Evolutionary conservation across 2,113 vertebrate genomes (phyloP).

Genomic region (Otolemur garnettii): DNA sequence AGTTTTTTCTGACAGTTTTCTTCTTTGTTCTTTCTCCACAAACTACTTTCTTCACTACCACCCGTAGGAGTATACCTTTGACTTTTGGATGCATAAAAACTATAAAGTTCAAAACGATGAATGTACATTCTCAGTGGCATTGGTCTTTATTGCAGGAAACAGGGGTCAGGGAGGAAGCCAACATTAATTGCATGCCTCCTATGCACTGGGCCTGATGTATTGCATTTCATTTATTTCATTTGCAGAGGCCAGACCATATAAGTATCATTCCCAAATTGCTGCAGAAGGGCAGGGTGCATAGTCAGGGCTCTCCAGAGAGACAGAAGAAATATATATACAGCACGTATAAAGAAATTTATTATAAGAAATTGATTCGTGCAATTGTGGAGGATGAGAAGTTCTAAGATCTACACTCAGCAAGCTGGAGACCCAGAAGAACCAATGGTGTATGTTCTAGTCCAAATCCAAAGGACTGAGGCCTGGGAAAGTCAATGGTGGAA

Average conservation of each 20-base stretch:
- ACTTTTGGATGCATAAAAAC: not conserved
- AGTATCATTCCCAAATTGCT: not conserved
- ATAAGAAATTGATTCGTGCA: not conserved
- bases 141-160: not conserved
- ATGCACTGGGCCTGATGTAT: not conserved
- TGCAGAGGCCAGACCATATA: not conserved
- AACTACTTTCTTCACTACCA: not conserved
- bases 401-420: not conserved
- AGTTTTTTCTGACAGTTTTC: not conserved
- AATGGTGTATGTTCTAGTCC: not conserved
- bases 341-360: not conserved
- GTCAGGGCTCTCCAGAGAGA: not conserved
- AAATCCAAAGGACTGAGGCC: not conserved
- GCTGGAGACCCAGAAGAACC: not conserved
- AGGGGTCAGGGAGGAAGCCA: not conserved
- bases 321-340: not conserved
- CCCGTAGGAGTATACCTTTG: not conserved
- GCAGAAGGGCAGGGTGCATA: not conserved
- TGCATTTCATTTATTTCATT: constrained; percentile 22
- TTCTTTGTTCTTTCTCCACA: not conserved
- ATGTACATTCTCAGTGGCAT: not conserved
- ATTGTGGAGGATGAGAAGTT: not conserved
- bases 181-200: not conserved
- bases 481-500: not conserved
- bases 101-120: not conserved